These are phyloP conservation scores for Rhinichthys osculus DNA, from an alignment of 2,797 vertebrate species.

Conservation along the genomic window DNA sequence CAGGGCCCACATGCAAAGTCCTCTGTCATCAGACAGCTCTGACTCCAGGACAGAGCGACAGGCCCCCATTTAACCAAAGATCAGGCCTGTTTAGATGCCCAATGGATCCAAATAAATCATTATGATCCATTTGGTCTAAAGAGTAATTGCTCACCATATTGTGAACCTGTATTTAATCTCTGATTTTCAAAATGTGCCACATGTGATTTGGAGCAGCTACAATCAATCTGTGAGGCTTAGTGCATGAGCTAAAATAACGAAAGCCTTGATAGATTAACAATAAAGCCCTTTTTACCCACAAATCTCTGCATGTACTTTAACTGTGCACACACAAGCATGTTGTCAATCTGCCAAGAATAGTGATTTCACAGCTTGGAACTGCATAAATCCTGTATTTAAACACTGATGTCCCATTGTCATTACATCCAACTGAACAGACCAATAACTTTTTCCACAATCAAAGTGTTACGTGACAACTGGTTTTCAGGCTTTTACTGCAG, in stretches of 20 bases:
- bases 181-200: background rate
- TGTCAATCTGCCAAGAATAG: constrained; percentile 7
- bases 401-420: background rate
- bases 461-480: constrained; percentile 2
- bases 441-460: constrained; percentile 24
- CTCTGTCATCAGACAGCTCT: background rate
- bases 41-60: background rate
- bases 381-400: constrained; percentile 3
- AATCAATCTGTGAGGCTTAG: constrained; percentile 32
- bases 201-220: constrained; percentile 11
- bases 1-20: background rate
- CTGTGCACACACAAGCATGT: too few relatives aligned
- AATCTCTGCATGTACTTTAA: constrained; percentile 28
- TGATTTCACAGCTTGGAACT: background rate
- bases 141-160: background rate
- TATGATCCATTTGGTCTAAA: constrained; percentile 9
- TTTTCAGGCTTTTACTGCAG: constrained; percentile 12
- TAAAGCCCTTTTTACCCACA: constrained; percentile 3
- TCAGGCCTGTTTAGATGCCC: background rate
- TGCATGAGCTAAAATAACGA: background rate
- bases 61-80: background rate
- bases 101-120: background rate
- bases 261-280: constrained; percentile 40
- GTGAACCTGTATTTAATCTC: constrained; percentile 4
- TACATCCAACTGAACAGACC: background rate